Base-by-base conservation (phyloP, 2,888 invertebrate species). In the Apocheima hispidaria region DNA sequence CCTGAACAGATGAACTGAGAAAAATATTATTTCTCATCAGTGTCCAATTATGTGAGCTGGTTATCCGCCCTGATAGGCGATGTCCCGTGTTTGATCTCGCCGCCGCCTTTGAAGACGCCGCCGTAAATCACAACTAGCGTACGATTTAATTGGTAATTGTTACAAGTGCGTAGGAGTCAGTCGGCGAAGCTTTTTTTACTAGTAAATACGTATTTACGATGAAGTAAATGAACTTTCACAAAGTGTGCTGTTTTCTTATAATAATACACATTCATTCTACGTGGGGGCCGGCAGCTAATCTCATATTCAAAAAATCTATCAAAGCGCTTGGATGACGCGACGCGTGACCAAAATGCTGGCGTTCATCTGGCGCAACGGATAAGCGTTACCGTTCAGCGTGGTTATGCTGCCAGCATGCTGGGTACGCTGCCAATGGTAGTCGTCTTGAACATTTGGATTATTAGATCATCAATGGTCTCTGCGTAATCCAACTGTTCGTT, bases 111-210 rank as follows among this genome's bases (percentile, higher is more conserved):
- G 59, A 48, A 36, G 16, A 20, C 21, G 51, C 44, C 58, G 40
- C 59, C 28, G 35, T 59, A 53, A 59, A 53, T 53, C 53, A 53
- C 48, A 10, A 18, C 56, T 18, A n/a, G 30, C 30, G 59, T 52
- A 20, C 9, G 20, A 48, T 52, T 59, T 59, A 52, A 59, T 59
- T 59, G 40, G 48, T 41, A 48, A 58, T 58, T 58, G 58, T 58
- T 52, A 44, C 46, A 20, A n/a, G n/a, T 38, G 51, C 51, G 59
- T 53, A 40, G 52, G 52, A 21, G 44, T 12, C 4, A 9, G 10
- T 14, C 10, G 16, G 28, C 7, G 46, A 26, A 26, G 16, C 14
- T 44, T 30, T 44, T 30, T 44, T 33, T 30, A 18, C 18, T 46
- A 46, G 20, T 46, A 35, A 10, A 33, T 38, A 33, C 21, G 12